A percentile compares a stretch with the other conserved stretches of the same genome.
Conservation (phyloP, 2,113 vertebrate genomes). For the Microcebus murinus region DNA sequence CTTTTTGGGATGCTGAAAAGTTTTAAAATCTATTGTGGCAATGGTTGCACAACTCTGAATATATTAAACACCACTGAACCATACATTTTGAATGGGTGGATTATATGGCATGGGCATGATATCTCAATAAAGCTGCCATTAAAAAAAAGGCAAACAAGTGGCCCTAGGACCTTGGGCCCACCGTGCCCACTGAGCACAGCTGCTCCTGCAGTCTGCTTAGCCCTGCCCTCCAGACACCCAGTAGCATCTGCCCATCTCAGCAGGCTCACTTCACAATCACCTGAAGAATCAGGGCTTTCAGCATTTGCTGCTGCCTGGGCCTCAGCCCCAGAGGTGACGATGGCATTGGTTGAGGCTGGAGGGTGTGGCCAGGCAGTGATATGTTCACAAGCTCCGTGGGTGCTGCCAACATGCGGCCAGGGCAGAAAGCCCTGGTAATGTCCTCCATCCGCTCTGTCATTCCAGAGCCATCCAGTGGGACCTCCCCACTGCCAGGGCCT, state of each 20-base stretch:
- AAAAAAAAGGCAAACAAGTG: not conserved
- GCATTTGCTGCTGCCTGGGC: not conserved
- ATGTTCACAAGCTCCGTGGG: not conserved
- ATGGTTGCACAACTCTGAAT: too few relatives aligned
- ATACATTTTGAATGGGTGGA: not conserved
- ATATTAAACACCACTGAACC: not conserved
- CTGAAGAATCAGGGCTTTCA: not conserved
- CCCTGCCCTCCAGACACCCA: too few relatives aligned
- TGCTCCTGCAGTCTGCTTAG: not conserved
- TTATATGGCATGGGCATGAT: not conserved
- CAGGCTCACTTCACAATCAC: not conserved
- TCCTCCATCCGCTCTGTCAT: not conserved
- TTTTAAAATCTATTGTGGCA: not conserved
- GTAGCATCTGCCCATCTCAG: accelerated
- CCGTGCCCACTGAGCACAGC: too few relatives aligned
- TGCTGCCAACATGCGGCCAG: not conserved
- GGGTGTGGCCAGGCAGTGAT: not conserved
- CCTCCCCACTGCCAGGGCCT: not conserved
- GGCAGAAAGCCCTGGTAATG: not conserved
- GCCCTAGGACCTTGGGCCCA: not conserved
- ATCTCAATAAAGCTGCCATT: not conserved
- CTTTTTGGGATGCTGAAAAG: not conserved
- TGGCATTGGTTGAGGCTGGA: not conserved
- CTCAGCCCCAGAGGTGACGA: not conserved
- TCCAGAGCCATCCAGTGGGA: not conserved